phyloP scores from a whole-genome alignment of 2,797 vertebrate genomes.

The Rhadinocentrus ornatus region DNA sequence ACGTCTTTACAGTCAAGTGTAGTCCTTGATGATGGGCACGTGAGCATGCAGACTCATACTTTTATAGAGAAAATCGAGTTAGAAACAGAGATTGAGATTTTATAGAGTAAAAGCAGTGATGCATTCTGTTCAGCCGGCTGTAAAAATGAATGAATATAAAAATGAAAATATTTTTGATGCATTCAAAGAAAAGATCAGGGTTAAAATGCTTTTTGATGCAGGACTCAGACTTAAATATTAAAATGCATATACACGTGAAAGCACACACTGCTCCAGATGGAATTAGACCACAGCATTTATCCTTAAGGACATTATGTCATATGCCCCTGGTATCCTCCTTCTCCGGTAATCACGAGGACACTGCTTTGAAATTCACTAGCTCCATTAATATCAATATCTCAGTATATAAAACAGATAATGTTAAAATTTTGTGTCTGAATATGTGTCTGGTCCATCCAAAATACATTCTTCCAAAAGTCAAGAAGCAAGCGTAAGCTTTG shows the following conservation, averaged over 20 bases:
- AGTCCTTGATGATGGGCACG: constrained; percentile 4
- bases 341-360: neutral
- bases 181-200: constrained; percentile 37
- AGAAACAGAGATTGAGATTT: constrained; percentile 37
- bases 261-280: neutral
- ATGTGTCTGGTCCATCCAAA: too few relatives aligned
- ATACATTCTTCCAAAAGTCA: too few relatives aligned
- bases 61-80: constrained; percentile 27
- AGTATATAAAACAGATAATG: neutral
- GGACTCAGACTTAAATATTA: constrained; percentile 38
- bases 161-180: constrained; percentile 52
- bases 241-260: constrained; percentile 15
- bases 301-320: neutral
- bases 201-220: constrained; percentile 37
- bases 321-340: constrained; percentile 2
- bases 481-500: too few relatives aligned
- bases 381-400: neutral
- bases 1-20: constrained; percentile 9
- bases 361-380: constrained; percentile 1
- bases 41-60: neutral
- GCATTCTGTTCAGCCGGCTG: constrained; percentile 46
- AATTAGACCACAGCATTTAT: neutral
- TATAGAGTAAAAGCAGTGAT: constrained; percentile 41
- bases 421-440: neutral
- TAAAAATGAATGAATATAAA: constrained; percentile 62